phyloP scores from a whole-genome alignment of 1,140 invertebrate genomes.

The Eurosta solidaginis region DNA sequence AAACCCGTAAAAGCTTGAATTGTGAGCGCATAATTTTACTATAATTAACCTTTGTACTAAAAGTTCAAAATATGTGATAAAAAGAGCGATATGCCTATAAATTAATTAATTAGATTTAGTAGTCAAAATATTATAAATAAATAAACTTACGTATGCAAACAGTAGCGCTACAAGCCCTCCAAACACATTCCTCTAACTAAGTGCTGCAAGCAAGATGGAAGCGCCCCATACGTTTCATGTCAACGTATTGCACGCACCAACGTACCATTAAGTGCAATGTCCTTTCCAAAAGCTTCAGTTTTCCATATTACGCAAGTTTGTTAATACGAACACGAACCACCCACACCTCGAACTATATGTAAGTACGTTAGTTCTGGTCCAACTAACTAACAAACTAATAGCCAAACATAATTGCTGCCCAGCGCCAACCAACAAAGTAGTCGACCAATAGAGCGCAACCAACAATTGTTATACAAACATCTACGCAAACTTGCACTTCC shows the following conservation, averaged over 20 bases:
- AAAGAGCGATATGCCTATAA: not conserved
- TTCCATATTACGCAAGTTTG: not conserved
- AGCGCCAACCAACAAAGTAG: no score
- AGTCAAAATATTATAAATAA: not conserved
- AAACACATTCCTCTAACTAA: not conserved
- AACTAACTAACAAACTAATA: not conserved
- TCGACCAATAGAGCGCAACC: not conserved
- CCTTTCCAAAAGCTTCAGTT: not conserved
- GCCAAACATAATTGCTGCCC: not conserved
- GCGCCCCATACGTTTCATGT: not conserved
- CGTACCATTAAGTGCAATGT: constrained; percentile 23
- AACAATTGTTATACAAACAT: not conserved
- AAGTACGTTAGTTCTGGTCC: not conserved
- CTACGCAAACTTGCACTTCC: no score
- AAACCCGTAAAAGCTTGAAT: no score
- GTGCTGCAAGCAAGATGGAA: not conserved
- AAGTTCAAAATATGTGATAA: not conserved
- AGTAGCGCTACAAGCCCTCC: not conserved
- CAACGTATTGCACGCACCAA: not conserved
- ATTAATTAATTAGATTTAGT: constrained; percentile 12
- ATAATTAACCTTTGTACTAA: no score
- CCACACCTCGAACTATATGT: not conserved
- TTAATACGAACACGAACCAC: not conserved
- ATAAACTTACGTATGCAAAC: not conserved
- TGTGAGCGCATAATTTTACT: no score